phyloP scores from a whole-genome alignment of 2,113 vertebrate genomes.

The Mus pahari region DNA sequence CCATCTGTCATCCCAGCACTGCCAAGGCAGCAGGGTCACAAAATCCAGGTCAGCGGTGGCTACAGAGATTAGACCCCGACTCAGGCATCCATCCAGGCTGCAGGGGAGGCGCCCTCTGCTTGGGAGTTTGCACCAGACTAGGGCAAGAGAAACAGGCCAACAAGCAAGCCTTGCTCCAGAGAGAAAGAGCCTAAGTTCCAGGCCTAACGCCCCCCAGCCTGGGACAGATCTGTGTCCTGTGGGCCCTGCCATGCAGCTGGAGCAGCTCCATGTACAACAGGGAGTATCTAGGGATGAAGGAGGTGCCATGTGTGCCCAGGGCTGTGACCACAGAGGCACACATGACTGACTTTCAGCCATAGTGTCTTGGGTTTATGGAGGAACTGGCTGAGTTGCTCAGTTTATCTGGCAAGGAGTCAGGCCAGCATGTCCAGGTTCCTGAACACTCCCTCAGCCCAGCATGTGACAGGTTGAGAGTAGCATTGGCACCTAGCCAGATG shows the following conservation, averaged over 20 bases:
- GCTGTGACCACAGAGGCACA: background rate
- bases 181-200: background rate
- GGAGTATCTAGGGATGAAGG: constrained; percentile 55
- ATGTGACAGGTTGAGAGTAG: background rate
- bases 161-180: fast-evolving
- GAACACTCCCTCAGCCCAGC: background rate
- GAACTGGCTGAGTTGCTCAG: background rate
- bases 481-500: background rate
- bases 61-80: background rate
- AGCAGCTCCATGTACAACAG: background rate
- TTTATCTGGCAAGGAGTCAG: background rate
- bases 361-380: background rate
- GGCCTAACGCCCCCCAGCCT: background rate
- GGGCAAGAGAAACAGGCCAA: background rate
- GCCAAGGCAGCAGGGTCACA: background rate
- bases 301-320: constrained; percentile 38
- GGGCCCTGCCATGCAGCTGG: background rate
- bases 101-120: background rate
- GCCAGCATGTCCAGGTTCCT: constrained; percentile 30
- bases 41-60: background rate
- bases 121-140: background rate
- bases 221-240: background rate
- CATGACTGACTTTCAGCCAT: background rate
- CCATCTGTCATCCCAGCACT: background rate
- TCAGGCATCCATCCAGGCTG: background rate